These are phyloP conservation scores for Anas platyrhynchos DNA, from an alignment of 2,113 vertebrate genomes.

Conservation along the genomic window DNA sequence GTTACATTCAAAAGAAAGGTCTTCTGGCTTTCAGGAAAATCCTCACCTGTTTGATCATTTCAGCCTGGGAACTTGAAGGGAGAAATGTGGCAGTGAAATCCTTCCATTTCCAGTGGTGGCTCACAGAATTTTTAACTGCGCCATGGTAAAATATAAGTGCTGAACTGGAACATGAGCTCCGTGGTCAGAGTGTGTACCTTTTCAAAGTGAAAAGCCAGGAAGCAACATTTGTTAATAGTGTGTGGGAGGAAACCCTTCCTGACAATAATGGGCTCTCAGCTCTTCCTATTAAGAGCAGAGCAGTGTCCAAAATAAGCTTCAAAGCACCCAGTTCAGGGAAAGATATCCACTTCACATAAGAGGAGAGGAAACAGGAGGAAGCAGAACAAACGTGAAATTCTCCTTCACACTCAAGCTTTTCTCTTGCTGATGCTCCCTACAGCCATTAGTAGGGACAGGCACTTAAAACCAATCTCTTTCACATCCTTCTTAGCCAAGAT, in stretches of 20 bases:
- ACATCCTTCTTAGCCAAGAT: background rate
- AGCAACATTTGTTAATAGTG: background rate
- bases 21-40: background rate
- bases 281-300: background rate
- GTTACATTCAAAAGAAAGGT: background rate
- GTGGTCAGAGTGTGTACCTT: background rate
- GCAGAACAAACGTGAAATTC: conserved; percentile 2
- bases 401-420: background rate
- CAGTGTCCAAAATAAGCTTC: background rate
- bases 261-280: background rate
- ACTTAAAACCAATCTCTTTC: background rate
- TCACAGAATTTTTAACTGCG: background rate
- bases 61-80: fast-evolving
- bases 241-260: conserved; percentile 23
- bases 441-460: background rate
- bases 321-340: conserved; percentile 9
- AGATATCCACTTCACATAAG: background rate
- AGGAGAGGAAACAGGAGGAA: background rate
- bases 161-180: background rate
- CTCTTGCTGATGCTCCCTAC: background rate
- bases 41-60: background rate
- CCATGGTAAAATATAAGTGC: background rate
- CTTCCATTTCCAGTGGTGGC: background rate
- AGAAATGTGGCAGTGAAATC: background rate
- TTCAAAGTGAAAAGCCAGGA: background rate